Percentiles rank a stretch among this genome's conserved stretches.
Evolutionary conservation across 2,888 invertebrate genomes (phyloP).

Genomic region (Tanytarsus gracilentus): DNA sequence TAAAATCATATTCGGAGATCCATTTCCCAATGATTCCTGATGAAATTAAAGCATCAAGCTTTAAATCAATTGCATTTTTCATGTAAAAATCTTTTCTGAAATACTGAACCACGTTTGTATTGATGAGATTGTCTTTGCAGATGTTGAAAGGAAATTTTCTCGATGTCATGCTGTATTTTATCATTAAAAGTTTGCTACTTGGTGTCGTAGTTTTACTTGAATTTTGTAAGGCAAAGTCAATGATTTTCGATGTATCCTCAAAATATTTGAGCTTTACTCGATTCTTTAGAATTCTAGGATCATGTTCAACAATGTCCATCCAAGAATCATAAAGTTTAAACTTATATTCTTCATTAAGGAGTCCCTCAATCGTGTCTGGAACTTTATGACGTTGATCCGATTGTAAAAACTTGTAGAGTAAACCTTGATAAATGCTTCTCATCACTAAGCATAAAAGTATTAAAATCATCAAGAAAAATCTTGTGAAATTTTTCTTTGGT

Average conservation of each 20-base stretch:
- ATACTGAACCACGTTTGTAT: not conserved
- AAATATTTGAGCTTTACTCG: not conserved
- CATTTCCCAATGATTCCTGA: not conserved
- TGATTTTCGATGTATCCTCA: not conserved
- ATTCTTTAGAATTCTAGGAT: not conserved
- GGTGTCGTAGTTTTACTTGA: not conserved
- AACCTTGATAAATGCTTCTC: constrained; percentile 25
- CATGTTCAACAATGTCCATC: not conserved
- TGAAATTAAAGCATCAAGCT: not conserved
- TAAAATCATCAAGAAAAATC: constrained; percentile 1
- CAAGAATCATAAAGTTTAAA: not conserved
- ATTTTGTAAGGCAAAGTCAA: not conserved
- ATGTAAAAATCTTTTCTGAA: constrained; percentile 1
- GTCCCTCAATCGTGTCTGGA: not conserved
- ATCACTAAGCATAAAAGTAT: constrained; percentile 7
- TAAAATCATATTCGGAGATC: not conserved
- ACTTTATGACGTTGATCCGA: not conserved
- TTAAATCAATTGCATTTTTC: not conserved
- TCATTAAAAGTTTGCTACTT: not conserved
- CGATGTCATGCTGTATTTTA: not conserved
- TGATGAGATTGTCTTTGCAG: not conserved
- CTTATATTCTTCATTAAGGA: not conserved
- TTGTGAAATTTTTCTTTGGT: constrained; percentile 16
- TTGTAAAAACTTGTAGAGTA: not conserved
- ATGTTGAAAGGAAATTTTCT: not conserved